phyloP scores from a whole-genome alignment of 2,797 vertebrate species.

The Pangasius djambal region DNA sequence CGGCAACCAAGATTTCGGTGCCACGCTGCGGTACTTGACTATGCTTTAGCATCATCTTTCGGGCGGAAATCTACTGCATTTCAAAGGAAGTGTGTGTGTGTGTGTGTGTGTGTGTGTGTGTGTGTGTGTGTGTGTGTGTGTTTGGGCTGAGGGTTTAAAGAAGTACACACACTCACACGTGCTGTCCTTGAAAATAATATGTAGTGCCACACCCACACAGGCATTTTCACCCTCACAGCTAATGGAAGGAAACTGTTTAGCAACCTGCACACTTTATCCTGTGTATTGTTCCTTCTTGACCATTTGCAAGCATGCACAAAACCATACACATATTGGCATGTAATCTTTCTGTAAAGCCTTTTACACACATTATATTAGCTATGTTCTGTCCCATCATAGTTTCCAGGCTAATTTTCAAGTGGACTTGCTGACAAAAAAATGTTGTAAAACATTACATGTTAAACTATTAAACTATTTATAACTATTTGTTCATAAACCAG shows the following conservation, averaged over 20 bases:
- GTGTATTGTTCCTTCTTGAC: not conserved
- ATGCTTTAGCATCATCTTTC: not conserved
- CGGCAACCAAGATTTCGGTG: too few relatives aligned
- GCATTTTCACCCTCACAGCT: not conserved
- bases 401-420: not conserved
- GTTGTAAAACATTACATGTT: not conserved
- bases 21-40: not conserved
- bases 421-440: too few relatives aligned
- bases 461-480: not conserved
- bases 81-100: slow-evolving; percentile 18
- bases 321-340: too few relatives aligned
- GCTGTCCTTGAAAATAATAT: not conserved
- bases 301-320: not conserved
- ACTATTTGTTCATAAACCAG: not conserved
- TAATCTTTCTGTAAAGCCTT: not conserved
- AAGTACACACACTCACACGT: not conserved
- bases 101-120: not conserved
- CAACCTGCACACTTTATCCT: not conserved
- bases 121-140: not conserved
- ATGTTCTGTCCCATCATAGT: not conserved
- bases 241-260: slow-evolving; percentile 1
- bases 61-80: not conserved
- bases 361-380: not conserved
- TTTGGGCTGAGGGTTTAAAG: not conserved
- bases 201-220: not conserved